Base-by-base conservation (phyloP, 2,113 vertebrate species). In the Paradoxurus hermaphroditus region DNA sequence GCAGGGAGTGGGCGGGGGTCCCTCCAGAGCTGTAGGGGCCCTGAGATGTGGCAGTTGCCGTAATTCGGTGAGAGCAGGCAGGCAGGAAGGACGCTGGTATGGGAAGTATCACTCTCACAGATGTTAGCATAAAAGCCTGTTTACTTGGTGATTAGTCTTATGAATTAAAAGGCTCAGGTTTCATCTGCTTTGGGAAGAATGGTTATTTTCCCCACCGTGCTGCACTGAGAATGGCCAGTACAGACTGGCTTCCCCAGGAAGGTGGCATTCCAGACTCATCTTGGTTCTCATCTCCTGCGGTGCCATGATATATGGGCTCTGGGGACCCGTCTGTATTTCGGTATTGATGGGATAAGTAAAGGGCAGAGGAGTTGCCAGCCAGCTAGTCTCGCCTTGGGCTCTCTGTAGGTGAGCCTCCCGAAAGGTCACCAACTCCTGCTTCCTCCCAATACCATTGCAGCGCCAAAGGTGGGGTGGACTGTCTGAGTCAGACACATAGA, bases 161-260 rank as follows among this genome's bases (percentile, higher is more conserved):
- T 34, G 49, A 97, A 94, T 75, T 27, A 21, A 77, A 86, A 93
- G 49, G 62, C 73, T 97, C 73, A 1, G 25, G 44, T 96, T 97
- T 93, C 93, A 68, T 75, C 91, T 77, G 53, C 89, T 72, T 75
- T 31, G 34, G 31, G 44, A 93, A 95, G 77, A 56, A 53, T 51
- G 19, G 18, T 56, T 68, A 3, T 63, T 96, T 82, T 79, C 41
- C 36, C 31, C 86, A 70, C 36, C 23, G 11, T 27, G 89, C 5
- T 79, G 34, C 51, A 49, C 39, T 44, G 59, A 72, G 27, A 53
- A 73, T 9, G 41, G 29, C 34, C 27, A 53, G 11, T 14, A 15
- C 70, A 79, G 49, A 94, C 39, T 3, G 2, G 63, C n/a, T 53
- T 59, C 63, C 56, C 63, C 13, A 12, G 68, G 41, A 79, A 86